Percentiles rank a stretch among this genome's conserved stretches.
These are phyloP conservation scores for Plebejus melissa DNA, from an alignment of 2,888 invertebrate species.

Conservation along the genomic window DNA sequence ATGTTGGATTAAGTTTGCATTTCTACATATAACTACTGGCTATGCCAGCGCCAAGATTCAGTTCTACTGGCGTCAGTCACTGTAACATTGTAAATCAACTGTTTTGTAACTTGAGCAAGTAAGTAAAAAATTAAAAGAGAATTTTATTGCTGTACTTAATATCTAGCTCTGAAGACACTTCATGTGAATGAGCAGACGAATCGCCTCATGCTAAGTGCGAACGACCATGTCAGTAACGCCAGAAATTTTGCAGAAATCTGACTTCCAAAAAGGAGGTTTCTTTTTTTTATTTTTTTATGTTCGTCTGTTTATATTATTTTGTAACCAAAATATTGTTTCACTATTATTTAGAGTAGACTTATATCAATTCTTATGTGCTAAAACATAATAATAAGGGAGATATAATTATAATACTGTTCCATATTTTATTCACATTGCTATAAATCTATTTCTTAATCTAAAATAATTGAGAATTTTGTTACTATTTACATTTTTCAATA, in stretches of 20 bases:
- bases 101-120: background rate
- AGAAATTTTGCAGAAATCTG: background rate
- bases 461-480: background rate
- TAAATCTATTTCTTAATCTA: background rate
- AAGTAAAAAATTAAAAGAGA: background rate
- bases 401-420: constrained; percentile 25
- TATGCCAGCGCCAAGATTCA: too few species aligned
- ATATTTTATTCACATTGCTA: constrained; percentile 14
- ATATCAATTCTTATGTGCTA: background rate
- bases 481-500: constrained; percentile 11
- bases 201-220: background rate
- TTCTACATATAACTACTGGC: too few species aligned
- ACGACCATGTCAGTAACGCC: background rate
- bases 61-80: background rate
- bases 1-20: too few species aligned
- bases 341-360: background rate
- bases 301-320: background rate
- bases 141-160: background rate
- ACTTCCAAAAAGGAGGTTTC: too few species aligned
- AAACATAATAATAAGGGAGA: background rate
- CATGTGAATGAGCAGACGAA: background rate
- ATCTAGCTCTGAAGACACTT: background rate
- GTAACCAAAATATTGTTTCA: background rate
- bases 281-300: too few species aligned
- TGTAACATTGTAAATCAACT: background rate